Base-by-base conservation (phyloP, 1,140 invertebrate species). In the Zaprionus davidi region DNA sequence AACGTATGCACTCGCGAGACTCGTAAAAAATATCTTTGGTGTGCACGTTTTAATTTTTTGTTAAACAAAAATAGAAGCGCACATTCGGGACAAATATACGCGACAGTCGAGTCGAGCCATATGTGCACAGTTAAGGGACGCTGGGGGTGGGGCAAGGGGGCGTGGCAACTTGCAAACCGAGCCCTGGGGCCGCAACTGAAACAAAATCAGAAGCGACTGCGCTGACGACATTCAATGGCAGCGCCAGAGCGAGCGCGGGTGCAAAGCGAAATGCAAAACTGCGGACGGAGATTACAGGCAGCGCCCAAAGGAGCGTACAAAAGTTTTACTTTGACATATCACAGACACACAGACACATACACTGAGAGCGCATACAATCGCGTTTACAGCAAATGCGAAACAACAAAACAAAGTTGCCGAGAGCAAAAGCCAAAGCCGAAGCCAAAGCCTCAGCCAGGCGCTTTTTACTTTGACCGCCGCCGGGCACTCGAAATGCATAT, bases 321-420 rank as follows among this genome's bases (percentile, higher is more conserved):
- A 88, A 88, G 58, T 90, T 90, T 88, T 88, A 73, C 84, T 88
- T 88, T 88, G 84, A 88, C 84, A 88, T 83, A 71, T 83, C 80
- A 80, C 70, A 84, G 53, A 72, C 24, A 78, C 20, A 64, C 26
- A 65, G 20, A 55, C 36, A 44, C 20, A 60, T 9, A 51, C 26
- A 34, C 28, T n/a, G 3, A 36, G 2, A 28, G 34, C 5, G 44
- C 44, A 60, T 20, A 59, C 26, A 46, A 13, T 51, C 20, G 46
- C 46, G 46, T 13, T 46, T 46, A 41, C 15, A n/a, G 38, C 38
- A 41, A 41, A 15, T 59, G 76, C 41, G 28, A 69, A 53, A 66
- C 65, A 71, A 58, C 69, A 78, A 63, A 83, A 74, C 53, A 65
- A 86, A 78, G 70, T 76, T 78, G 73, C 71, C 64, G 73, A 65